Evolutionary conservation across 2,888 invertebrate species (phyloP).

Genomic region (Tachina grossa): DNA sequence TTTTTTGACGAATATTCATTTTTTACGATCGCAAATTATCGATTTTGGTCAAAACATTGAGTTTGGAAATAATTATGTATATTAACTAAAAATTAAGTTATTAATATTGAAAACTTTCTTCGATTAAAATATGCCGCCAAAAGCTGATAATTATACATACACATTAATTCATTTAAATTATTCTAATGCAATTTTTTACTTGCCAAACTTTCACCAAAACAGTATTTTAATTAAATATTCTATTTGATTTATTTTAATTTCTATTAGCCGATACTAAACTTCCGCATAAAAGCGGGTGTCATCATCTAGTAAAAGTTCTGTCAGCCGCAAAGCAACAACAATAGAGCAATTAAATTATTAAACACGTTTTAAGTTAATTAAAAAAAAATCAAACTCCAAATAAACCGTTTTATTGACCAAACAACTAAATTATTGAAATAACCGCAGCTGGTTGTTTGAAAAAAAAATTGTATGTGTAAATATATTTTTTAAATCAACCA

Average conservation of each 20-base stretch:
- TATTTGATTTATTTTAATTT: not conserved
- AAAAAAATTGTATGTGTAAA: not conserved
- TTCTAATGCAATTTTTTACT: not conserved
- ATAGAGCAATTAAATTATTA: slow-evolving; percentile 33
- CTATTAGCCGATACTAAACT: slow-evolving; percentile 36
- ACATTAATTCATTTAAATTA: not conserved
- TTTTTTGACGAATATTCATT: no score
- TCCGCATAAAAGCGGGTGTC: slow-evolving; percentile 24
- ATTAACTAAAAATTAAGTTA: no score
- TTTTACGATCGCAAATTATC: no score
- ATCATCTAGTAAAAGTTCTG: not conserved
- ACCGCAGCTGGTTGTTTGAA: slow-evolving; percentile 56
- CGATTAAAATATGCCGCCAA: not conserved
- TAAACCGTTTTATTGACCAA: slow-evolving; percentile 57
- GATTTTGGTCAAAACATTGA: no score
- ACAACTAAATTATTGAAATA: slow-evolving; percentile 44
- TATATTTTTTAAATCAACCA: slow-evolving; percentile 2
- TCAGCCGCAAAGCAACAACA: slow-evolving; percentile 16
- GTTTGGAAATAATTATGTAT: no score
- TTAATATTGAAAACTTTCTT: no score
- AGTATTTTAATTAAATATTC: not conserved
- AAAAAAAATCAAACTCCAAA: slow-evolving; percentile 21
- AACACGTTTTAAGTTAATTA: slow-evolving; percentile 35
- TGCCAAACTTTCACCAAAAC: not conserved
- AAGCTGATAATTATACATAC: not conserved